phyloP scores from a whole-genome alignment of 2,797 vertebrate genomes.

The Sarcoramphus papa region DNA sequence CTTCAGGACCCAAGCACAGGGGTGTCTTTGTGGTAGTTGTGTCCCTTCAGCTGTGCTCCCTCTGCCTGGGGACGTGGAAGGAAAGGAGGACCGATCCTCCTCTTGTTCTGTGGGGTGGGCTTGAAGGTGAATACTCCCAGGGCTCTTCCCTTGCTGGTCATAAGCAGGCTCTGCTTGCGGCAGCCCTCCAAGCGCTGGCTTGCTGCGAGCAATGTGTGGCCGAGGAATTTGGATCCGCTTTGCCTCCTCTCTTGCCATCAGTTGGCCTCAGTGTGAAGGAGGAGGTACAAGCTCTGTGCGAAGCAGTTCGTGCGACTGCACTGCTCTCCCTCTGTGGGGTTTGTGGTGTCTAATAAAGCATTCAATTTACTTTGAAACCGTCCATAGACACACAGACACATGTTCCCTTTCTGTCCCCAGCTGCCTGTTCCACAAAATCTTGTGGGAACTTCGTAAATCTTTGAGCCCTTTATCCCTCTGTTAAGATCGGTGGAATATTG shows the following conservation, averaged over 20 bases:
- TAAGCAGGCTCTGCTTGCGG: background rate
- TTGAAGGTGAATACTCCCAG: background rate
- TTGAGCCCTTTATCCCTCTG: background rate
- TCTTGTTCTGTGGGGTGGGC: background rate
- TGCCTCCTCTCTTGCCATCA: background rate
- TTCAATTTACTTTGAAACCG: background rate
- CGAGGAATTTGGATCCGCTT: background rate
- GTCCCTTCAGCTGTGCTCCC: background rate
- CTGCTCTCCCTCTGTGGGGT: accelerated
- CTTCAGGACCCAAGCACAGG: background rate
- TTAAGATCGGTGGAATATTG: background rate
- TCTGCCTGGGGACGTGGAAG: background rate
- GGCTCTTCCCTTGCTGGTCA: background rate
- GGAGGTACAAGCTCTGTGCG: background rate
- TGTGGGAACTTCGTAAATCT: background rate
- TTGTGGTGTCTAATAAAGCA: background rate
- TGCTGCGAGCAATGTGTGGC: accelerated
- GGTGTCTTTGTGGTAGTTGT: background rate
- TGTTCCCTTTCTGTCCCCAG: background rate
- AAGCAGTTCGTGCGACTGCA: accelerated
- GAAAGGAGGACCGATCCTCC: accelerated
- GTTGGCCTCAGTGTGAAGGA: background rate
- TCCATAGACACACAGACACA: accelerated
- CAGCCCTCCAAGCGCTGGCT: background rate
- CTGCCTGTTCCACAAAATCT: background rate